Base-by-base conservation (phyloP, 2,797 vertebrate genomes). In the Lepilemur septentrionalis region DNA sequence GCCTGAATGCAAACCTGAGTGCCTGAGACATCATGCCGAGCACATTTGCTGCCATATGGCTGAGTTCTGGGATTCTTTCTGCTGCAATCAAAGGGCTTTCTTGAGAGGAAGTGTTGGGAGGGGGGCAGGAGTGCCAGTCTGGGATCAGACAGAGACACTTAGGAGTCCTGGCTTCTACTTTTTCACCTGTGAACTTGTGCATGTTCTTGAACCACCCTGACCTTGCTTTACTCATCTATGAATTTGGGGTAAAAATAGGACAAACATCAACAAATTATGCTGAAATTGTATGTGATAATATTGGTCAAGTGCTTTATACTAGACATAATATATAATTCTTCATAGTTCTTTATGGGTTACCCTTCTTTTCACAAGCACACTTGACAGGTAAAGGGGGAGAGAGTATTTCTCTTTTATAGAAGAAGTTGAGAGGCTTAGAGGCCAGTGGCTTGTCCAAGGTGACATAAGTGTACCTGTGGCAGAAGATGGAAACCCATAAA, bases 121-220 rank as follows among this genome's bases (percentile, higher is more conserved):
- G 6, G 6, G 48, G 15, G 38, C 11, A 22, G 75, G 76, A 46
- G 1, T 0, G 0, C n/a, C 10, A 61, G 5, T 70, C 41, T 52
- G 35, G 91, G 41, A 25, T 67, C 52, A 80, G 23, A 61, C 35
- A 25, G 43, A 61, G 28, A 30, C 41, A 38, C 15, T 30, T 22
- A 46, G 22, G 69, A 86, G 20, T 59, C n/a, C 35, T 57, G 41
- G 46, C 32, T 22, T 93, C 61, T 32, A 5, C 35, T 85, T 85
- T 75, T 75, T 48, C 17, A 75, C 55, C 5, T 86, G 52, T 28
- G 55, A 69, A n/a, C 43, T 88, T 61, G 79, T 55, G 13, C 43
- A 2, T 41, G 11, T 43, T 10, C 4, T 50, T 83, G 65, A 79
- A 52, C n/a, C 61, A 63, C 15, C 23, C 17, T 59, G 50, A 28